phyloP scores from a whole-genome alignment of 2,888 invertebrate genomes.

The Sarcophaga rosellei region DNA sequence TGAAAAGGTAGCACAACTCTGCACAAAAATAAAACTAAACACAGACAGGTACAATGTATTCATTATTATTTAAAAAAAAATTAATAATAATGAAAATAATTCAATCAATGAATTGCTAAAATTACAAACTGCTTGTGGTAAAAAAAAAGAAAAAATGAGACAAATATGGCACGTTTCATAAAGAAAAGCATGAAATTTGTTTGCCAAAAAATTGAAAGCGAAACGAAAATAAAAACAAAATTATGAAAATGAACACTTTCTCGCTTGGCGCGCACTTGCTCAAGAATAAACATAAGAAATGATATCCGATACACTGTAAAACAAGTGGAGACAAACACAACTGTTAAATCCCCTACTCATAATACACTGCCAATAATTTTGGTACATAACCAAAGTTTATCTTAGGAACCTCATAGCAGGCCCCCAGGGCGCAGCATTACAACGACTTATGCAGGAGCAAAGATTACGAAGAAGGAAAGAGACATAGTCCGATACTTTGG shows the following conservation, averaged over 20 bases:
- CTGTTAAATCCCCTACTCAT: background rate
- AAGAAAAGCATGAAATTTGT: slow-evolving; percentile 5
- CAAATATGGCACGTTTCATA: slow-evolving; percentile 55
- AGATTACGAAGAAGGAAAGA: too few relatives aligned
- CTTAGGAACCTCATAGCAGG: too few relatives aligned
- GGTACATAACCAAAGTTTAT: too few relatives aligned
- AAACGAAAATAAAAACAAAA: slow-evolving; percentile 8
- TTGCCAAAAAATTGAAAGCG: background rate
- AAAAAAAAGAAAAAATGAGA: slow-evolving; percentile 15
- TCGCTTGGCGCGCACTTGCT: background rate
- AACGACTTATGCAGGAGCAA: too few relatives aligned
- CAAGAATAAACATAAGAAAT: background rate
- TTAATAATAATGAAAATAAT: background rate
- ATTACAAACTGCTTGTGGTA: slow-evolving; percentile 11
- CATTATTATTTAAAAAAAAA: background rate
- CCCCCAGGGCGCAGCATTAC: too few relatives aligned
- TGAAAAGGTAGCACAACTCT: background rate
- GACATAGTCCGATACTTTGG: too few relatives aligned
- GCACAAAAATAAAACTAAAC: too few relatives aligned
- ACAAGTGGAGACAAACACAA: background rate
- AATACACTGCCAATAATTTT: too few relatives aligned
- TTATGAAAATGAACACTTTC: slow-evolving; percentile 44
- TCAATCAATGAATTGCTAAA: slow-evolving; percentile 15
- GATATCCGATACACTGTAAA: slow-evolving; percentile 33
- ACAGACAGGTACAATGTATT: too few relatives aligned